Evolutionary conservation across 2,888 invertebrate species (phyloP).

Genomic region (Aradus depressus): DNA sequence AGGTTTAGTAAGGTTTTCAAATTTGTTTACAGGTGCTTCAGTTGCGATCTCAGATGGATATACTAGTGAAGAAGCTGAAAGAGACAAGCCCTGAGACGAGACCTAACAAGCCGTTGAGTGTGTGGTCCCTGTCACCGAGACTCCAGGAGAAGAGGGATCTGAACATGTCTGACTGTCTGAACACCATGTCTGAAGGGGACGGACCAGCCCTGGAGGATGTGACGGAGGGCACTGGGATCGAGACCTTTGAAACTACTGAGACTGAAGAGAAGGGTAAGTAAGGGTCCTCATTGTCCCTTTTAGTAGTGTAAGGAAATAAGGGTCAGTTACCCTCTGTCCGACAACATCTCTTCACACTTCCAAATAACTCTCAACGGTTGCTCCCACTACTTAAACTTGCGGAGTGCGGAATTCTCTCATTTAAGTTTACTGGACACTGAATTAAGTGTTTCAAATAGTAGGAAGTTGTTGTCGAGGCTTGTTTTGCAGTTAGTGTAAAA

Average conservation of each 20-base stretch:
- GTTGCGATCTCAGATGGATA: slow-evolving; percentile 37
- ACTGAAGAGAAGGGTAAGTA: slow-evolving; percentile 3
- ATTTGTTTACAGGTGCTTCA: slow-evolving; percentile 30
- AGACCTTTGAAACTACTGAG: slow-evolving; percentile 22
- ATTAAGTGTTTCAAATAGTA: too few relatives aligned
- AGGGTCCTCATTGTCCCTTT: too few relatives aligned
- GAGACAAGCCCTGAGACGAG: slow-evolving; percentile 5
- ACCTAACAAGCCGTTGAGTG: not conserved
- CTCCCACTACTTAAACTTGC: too few relatives aligned
- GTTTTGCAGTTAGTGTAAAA: too few relatives aligned
- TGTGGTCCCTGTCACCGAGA: slow-evolving; percentile 5
- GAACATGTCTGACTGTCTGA: not conserved
- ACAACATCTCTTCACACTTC: too few relatives aligned
- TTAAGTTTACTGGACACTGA: too few relatives aligned
- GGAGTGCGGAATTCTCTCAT: too few relatives aligned
- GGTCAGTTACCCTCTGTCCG: too few relatives aligned
- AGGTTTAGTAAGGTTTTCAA: not conserved
- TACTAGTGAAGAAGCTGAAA: slow-evolving; percentile 31
- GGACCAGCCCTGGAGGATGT: slow-evolving; percentile 22
- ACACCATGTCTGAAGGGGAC: slow-evolving; percentile 5
- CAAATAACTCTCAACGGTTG: too few relatives aligned
- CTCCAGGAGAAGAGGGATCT: slow-evolving; percentile 9
- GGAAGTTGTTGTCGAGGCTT: too few relatives aligned
- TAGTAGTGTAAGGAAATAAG: too few relatives aligned
- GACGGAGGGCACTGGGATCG: slow-evolving; percentile 23